Evolutionary conservation across 2,113 vertebrate genomes (phyloP).

Genomic region (Prionailurus bengalensis): DNA sequence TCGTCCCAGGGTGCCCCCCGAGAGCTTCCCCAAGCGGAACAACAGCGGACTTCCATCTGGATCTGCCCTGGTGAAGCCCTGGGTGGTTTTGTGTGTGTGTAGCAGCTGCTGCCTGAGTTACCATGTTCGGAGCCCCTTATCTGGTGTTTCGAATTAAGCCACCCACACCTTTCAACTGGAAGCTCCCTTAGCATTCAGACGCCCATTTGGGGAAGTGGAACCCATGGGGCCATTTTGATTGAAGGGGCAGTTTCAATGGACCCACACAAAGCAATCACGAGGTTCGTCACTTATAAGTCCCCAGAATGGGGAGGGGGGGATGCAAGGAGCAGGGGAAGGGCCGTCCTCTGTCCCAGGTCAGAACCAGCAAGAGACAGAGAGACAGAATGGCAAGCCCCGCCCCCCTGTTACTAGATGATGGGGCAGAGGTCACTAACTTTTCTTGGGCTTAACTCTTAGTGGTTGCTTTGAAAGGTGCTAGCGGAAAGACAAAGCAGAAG

Average conservation of each 20-base stretch:
- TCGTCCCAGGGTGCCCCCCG: rapidly evolving
- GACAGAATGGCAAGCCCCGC: not conserved
- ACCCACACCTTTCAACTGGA: not conserved
- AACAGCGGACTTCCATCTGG: rapidly evolving
- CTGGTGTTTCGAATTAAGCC: not conserved
- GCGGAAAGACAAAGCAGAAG: not conserved
- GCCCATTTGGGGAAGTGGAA: not conserved
- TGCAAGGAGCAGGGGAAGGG: too few relatives aligned
- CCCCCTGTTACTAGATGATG: not conserved
- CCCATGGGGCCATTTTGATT: not conserved
- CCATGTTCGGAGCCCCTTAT: not conserved
- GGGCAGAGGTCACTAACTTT: not conserved
- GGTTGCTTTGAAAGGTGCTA: not conserved
- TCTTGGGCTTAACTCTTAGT: not conserved
- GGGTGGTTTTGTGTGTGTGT: not conserved
- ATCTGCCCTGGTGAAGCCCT: not conserved
- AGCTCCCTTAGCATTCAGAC: not conserved
- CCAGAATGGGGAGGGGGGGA: not conserved
- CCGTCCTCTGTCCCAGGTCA: not conserved
- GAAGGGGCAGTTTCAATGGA: not conserved
- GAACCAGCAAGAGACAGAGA: not conserved
- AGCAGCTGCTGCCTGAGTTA: not conserved
- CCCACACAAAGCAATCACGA: not conserved
- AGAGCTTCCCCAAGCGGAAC: rapidly evolving
- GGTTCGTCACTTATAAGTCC: not conserved